Base-by-base conservation (phyloP, 1,140 invertebrate genomes). In the Linepithema humile region DNA sequence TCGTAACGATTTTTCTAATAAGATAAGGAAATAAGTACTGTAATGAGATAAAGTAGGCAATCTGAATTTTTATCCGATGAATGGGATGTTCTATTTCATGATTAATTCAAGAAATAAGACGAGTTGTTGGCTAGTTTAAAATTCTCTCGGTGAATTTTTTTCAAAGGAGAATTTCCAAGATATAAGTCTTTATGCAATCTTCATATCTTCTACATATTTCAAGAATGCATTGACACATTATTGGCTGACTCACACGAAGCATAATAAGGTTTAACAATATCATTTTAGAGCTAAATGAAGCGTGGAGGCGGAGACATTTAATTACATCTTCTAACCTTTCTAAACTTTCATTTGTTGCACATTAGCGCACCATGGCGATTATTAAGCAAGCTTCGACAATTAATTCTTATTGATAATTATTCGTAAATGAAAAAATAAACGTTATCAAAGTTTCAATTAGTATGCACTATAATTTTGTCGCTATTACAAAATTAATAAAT, bases 81-180 rank as follows among this genome's bases (percentile, higher is more conserved):
- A 29, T 10, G 73, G 17, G 45, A 67, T 40, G 43, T 12, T 55
- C 55, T 70, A 69, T 80, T 57, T 50, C 43, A 55, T 35, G 38
- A 80, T 80, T 80, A 70, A 80, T 70, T 70, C 23, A 45, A 40
- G 64, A 80, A 55, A 70, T 69, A 55, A 80, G 40, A 57, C 35
- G 40, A 12, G 3, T 40, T 23, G 23, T 80, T 43, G 45, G 35
- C 60, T 77, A 50, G 40, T 55, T 57, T 55, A 55, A 55, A 57
- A 80, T 80, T 70, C 48, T 7, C 64, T 80, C 35, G 32, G 48
- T 55, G n/a, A 53, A 15, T 53, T 40, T 69, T 67, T 45, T 45
- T 53, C 26, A 0, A n/a, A 40, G 48, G 38, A 53, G 43, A 45
- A 40, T 74, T 77, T 23, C 35, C 32, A 3, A 50, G 20, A 40